These are phyloP conservation scores for Actinernus sp. DNA, from an alignment of 92 coral and sea anemone species.

Conservation along the genomic window DNA sequence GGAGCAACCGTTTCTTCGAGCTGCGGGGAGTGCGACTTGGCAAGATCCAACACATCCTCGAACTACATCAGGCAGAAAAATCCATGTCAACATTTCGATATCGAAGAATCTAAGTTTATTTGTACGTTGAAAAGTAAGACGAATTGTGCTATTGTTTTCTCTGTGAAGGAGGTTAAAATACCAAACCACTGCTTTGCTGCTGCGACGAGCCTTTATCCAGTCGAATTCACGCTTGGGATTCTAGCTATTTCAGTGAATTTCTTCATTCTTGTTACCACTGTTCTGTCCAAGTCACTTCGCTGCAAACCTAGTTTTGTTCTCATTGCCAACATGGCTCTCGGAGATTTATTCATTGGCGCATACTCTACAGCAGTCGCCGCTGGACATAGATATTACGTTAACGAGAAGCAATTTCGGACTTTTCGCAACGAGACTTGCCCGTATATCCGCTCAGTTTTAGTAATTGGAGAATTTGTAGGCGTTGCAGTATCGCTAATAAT, in stretches of 20 bases:
- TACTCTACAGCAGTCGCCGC: conserved; percentile 28
- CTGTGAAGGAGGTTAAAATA: neutral
- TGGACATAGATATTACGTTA: conserved; percentile 16
- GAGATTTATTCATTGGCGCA: conserved; percentile 22
- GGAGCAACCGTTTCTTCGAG: neutral
- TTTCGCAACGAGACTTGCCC: conserved; percentile 31
- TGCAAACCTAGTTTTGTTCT: conserved; percentile 18
- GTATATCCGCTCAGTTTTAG: conserved; percentile 21
- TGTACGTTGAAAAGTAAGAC: neutral
- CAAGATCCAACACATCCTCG: neutral
- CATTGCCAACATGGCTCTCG: conserved; percentile 34
- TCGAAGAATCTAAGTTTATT: conserved; percentile 1
- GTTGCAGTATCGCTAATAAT: conserved; percentile 19
- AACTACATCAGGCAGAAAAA: neutral
- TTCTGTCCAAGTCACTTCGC: neutral
- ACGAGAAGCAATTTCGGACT: neutral
- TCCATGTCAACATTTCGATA: neutral
- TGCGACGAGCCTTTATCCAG: neutral
- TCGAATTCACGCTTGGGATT: conserved; percentile 26
- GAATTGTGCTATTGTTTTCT: neutral
- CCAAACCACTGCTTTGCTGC: neutral
- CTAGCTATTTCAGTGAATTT: conserved; percentile 20
- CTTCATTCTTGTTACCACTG: conserved; percentile 8
- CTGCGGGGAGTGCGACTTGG: neutral
- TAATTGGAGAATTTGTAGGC: conserved; percentile 36